phyloP scores from a whole-genome alignment of 2,113 vertebrate genomes.

The Peromyscus maniculatus region DNA sequence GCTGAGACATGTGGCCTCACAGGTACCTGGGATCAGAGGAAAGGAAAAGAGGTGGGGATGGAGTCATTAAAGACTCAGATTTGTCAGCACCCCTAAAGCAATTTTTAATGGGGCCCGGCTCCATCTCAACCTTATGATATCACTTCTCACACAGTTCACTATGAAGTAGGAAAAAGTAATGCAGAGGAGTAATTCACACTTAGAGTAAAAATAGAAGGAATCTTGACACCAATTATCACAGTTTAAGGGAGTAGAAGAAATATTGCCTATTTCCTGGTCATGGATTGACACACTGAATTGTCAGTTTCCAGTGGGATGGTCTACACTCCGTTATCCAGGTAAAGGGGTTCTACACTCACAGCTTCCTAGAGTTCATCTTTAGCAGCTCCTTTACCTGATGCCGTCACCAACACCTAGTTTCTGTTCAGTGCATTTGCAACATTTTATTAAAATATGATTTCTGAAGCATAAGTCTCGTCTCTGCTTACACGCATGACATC shows the following conservation, averaged over 20 bases:
- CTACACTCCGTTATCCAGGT: not conserved
- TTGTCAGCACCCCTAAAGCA: not conserved
- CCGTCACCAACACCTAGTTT: not conserved
- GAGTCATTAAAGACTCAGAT: not conserved
- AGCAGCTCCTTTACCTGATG: not conserved
- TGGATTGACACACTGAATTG: not conserved
- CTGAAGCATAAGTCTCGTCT: not conserved
- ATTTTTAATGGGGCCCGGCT: not conserved
- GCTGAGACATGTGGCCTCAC: not conserved
- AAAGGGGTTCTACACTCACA: not conserved
- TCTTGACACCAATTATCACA: not conserved
- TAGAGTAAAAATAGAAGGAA: not conserved
- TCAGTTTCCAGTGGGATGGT: not conserved
- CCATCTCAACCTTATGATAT: constrained; percentile 7
- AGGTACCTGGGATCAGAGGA: not conserved
- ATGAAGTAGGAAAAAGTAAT: not conserved
- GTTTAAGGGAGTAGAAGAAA: not conserved
- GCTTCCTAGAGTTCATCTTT: not conserved
- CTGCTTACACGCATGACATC: not conserved
- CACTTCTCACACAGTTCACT: not conserved
- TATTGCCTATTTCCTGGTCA: not conserved
- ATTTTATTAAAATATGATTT: not conserved
- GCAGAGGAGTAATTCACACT: not conserved
- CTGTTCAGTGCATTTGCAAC: not conserved
- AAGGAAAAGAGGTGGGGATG: not conserved